Evolutionary conservation across 2,888 invertebrate genomes (phyloP), one percentile per base, ranked within the genome.

Genomic region (Aplocera efformata): DNA sequence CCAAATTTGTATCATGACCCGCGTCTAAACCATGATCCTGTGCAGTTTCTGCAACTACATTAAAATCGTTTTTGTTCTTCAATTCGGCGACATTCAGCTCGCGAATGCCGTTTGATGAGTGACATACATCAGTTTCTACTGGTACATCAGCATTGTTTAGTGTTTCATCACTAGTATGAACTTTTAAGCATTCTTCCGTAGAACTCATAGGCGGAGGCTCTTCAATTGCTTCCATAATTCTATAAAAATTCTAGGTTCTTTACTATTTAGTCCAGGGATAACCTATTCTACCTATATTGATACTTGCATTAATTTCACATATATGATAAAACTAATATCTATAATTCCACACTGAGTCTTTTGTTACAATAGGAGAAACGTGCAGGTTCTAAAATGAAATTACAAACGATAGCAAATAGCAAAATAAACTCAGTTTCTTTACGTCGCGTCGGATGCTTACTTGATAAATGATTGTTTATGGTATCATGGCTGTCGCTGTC

Each of bases 271-370:
- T 35, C 46, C 40, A 51, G 51, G 50, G 44, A 56, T 59, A 57
- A 63, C 60, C 59, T 56, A 56, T 44, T n/a, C n/a, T 17, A 47
- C 41, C 28, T 41, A 11, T 10, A 29, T 92, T 92, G 92, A 93
- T 1, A 36, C n/a, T 20, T 35, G 20, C 27, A 36, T 30, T 30
- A 37, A 25, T 27, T 33, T 32, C 8, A 35, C 30, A n/a, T 33
- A 22, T 22, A 30, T 11, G 24, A 27, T 10, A 24, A 29, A 38
- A 27, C 26, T 35, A 36, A 36, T 25, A n/a, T n/a, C 9, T 11
- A 7, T 17, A 8, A 8, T n/a, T 29, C 7, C 6, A 20, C 25
- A 40, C 35, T 47, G 29, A 36, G 38, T 37, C 24, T 3, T 31
- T 31, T 11, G 5, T 9, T 6, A 7, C n/a, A 21, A 10, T 10